Evolutionary conservation across 2,797 vertebrate genomes (phyloP).

Genomic region (Catharus ustulatus): DNA sequence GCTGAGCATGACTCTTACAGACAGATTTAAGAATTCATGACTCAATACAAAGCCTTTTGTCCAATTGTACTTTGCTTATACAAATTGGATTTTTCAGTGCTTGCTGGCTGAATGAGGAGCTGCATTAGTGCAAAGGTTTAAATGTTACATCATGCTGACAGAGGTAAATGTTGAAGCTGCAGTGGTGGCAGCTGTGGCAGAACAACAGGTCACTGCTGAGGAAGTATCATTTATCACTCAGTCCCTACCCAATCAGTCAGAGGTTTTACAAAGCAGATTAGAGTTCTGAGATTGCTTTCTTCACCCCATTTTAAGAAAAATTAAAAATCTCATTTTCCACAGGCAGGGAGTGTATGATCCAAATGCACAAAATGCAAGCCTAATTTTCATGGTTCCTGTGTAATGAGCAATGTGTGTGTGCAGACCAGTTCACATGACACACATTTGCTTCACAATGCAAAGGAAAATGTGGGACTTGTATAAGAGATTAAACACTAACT

Average conservation of each 20-base stretch:
- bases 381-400: neutral
- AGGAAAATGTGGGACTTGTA: neutral
- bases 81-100: neutral
- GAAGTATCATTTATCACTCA: neutral
- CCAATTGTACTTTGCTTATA: neutral
- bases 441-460: neutral
- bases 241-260: neutral
- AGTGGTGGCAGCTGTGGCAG: neutral
- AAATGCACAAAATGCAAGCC: neutral
- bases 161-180: neutral
- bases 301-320: neutral
- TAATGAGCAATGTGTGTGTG: neutral
- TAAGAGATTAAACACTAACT: neutral
- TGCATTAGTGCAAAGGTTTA: neutral
- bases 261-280: slow-evolving; percentile 39
- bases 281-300: neutral
- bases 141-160: neutral
- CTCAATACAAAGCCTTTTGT: neutral
- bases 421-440: neutral
- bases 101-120: neutral
- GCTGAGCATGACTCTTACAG: neutral
- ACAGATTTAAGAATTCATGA: neutral
- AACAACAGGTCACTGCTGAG: neutral
- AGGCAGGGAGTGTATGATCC: neutral
- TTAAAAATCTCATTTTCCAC: neutral